Evolutionary conservation across 2,888 invertebrate species (phyloP).

Genomic region (Caenorhabditis sp.): DNA sequence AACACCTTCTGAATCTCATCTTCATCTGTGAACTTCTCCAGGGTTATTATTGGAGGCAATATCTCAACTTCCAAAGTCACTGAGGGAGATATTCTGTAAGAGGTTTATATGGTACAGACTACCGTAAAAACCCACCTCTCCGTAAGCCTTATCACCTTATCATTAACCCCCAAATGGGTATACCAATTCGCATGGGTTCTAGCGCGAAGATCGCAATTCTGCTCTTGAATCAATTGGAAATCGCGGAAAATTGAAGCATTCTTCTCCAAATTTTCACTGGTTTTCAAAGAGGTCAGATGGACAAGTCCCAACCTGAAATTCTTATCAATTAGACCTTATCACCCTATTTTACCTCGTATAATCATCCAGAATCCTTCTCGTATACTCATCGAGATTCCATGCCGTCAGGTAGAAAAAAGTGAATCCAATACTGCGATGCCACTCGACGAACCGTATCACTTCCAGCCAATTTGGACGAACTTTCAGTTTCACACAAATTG

Average conservation of each 20-base stretch:
- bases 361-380: constrained; percentile 41
- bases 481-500: constrained; percentile 30
- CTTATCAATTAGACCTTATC: background rate
- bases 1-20: background rate
- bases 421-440: constrained; percentile 18
- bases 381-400: constrained; percentile 31
- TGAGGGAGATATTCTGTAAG: background rate
- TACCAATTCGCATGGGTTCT: constrained; percentile 4
- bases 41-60: background rate
- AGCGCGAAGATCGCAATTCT: constrained; percentile 30
- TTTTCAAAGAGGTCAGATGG: constrained; percentile 23
- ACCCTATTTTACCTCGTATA: constrained; percentile 13
- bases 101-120: too few species aligned
- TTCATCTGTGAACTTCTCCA: background rate
- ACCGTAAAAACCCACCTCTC: background rate
- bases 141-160: constrained; percentile 17
- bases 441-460: constrained; percentile 23
- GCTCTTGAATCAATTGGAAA: background rate
- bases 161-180: constrained; percentile 18
- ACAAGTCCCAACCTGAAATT: constrained; percentile 31
- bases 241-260: too few species aligned
- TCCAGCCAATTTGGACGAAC: constrained; percentile 25
- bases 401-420: constrained; percentile 23
- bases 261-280: too few species aligned
- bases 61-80: background rate